phyloP scores from a whole-genome alignment of 1,140 invertebrate species.

The Psix sp. region DNA sequence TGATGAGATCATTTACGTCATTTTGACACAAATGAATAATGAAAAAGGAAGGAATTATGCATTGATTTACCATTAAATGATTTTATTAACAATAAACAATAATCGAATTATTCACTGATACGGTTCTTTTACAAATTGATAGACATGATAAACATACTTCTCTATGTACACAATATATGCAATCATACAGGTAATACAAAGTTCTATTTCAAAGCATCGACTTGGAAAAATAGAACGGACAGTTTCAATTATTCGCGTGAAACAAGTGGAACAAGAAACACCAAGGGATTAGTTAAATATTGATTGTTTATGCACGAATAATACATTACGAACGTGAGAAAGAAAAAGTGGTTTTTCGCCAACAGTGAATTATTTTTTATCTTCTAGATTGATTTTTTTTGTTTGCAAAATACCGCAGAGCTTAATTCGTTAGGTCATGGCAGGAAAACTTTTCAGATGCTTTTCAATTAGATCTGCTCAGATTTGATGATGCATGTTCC shows the following conservation, averaged over 20 bases:
- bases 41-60: too few relatives aligned
- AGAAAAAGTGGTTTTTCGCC: not conserved
- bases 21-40: too few relatives aligned
- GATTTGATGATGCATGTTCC: too few relatives aligned
- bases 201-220: conserved; percentile 36
- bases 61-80: too few relatives aligned
- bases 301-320: conserved; percentile 48
- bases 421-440: conserved; percentile 26
- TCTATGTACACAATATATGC: too few relatives aligned
- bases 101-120: too few relatives aligned
- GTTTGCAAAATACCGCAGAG: not conserved
- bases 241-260: conserved; percentile 43
- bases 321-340: conserved; percentile 13
- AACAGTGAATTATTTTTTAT: conserved; percentile 17
- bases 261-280: conserved; percentile 37
- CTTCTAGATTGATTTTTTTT: conserved; percentile 24
- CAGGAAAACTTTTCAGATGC: too few relatives aligned
- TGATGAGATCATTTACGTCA: too few relatives aligned
- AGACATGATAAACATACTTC: too few relatives aligned
- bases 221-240: conserved; percentile 36
- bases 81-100: too few relatives aligned
- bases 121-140: too few relatives aligned
- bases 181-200: conserved; percentile 11
- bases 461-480: too few relatives aligned
- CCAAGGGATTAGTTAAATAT: conserved; percentile 39